phyloP scores from a whole-genome alignment of 2,113 vertebrate genomes.

The Anthoscopus minutus region DNA sequence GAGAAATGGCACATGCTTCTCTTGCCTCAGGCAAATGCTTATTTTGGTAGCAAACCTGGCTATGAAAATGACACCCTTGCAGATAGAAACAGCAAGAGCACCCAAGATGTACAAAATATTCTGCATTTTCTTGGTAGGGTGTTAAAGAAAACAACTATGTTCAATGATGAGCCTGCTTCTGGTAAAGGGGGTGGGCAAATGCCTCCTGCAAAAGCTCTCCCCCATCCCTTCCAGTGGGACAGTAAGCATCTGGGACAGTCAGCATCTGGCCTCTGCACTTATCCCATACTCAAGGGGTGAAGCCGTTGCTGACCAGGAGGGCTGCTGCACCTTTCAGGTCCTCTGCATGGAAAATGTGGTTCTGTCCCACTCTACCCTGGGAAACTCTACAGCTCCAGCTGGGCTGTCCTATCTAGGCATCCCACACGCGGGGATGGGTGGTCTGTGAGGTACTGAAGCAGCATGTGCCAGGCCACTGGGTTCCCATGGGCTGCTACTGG shows the following conservation, averaged over 20 bases:
- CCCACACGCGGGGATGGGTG: accelerated
- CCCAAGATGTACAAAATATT: not conserved
- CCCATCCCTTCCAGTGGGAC: not conserved
- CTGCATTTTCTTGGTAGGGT: not conserved
- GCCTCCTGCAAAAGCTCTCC: not conserved
- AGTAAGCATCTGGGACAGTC: no score
- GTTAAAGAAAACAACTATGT: not conserved
- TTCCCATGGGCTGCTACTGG: not conserved
- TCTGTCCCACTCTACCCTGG: not conserved
- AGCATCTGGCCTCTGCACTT: not conserved
- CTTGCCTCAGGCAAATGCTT: constrained; percentile 23
- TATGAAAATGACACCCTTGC: not conserved
- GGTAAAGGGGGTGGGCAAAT: not conserved
- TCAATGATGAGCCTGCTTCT: not conserved
- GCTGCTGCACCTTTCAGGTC: not conserved
- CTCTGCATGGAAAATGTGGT: not conserved
- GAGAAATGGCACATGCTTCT: not conserved
- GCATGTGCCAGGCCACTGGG: not conserved
- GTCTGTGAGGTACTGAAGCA: not conserved
- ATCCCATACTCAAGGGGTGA: not conserved
- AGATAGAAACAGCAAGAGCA: not conserved
- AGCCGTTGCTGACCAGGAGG: not conserved
- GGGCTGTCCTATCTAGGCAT: not conserved
- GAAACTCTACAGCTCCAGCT: not conserved
- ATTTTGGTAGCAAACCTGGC: not conserved